Evolutionary conservation across 2,888 invertebrate species (phyloP).

Genomic region (Baccha elongata): DNA sequence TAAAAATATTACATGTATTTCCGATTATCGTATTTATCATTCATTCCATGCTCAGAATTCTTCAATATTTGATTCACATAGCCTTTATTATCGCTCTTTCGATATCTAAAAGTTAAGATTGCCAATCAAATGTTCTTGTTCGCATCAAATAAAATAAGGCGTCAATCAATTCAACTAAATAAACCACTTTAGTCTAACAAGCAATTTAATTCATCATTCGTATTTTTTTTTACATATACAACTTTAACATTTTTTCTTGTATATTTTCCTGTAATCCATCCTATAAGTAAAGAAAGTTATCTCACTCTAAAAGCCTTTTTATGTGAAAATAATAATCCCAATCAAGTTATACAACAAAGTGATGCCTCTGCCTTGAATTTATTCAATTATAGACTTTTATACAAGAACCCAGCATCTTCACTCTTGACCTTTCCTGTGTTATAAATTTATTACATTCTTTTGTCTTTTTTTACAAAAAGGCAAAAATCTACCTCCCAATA

Average conservation of each 20-base stretch:
- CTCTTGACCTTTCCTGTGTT: conserved; percentile 50
- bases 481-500: conserved; percentile 16
- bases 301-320: conserved; percentile 42
- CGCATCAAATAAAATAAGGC: background rate
- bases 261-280: too few species aligned
- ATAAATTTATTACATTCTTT: conserved; percentile 61
- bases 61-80: too few species aligned
- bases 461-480: conserved; percentile 1
- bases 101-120: too few species aligned
- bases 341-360: conserved; percentile 29
- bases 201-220: conserved; percentile 15
- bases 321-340: conserved; percentile 35
- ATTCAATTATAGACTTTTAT: conserved; percentile 54
- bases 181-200: conserved; percentile 6
- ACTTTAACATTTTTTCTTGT: too few species aligned
- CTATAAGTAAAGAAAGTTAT: too few species aligned
- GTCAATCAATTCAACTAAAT: conserved; percentile 2
- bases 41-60: too few species aligned
- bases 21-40: too few species aligned
- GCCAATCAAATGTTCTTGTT: background rate
- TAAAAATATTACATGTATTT: too few species aligned
- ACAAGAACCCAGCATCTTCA: background rate
- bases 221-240: too few species aligned
- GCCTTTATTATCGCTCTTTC: too few species aligned
- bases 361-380: conserved; percentile 33